Evolutionary conservation across 2,888 invertebrate genomes (phyloP), one percentile per base, ranked within the genome.

Genomic region (Sycophila texana): DNA sequence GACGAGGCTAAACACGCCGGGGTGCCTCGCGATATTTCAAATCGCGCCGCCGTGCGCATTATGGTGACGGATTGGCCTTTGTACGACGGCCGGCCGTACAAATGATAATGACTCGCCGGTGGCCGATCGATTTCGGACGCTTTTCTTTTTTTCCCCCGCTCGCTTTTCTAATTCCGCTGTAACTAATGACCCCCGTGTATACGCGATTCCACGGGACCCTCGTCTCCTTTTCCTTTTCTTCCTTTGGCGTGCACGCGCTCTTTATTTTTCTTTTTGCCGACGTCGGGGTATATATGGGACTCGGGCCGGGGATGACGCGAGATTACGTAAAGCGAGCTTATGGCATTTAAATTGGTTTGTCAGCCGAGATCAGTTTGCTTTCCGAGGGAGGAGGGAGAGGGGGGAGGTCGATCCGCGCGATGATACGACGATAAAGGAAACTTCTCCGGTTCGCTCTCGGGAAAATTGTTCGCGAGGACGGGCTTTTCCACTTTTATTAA

Each of bases 21-120:
- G 2, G 39, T 39, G 47, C 18, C 63, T 53, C 53, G 14, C 70
- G 63, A 77, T 77, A 71, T 77, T 77, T 71, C 76, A 77, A 65
- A 71, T 77, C 71, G 76, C 26, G 51, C 18, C 53, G 63, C 12
- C 30, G 76, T 4, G 60, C 49, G 58, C 22, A 58, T 71, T 66
- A 71, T 71, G 71, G 66, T 58, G 66, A 77, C 73, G 53, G 67
- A 77, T 73, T 67, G 73, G 39, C 72, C 60, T 53, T 65, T 65
- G 71, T 57, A 3, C 14, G 13, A 16, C 53, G 49, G 22, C n/a
- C 26, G 47, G 5, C 20, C 66, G 16, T 51, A 47, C 30, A 70
- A 76, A 77, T 71, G 76, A 58, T 71, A 77, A 77, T 77, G 76
- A 71, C 76, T 77, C 68, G 47, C 22, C 39, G 18, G 70, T 3